Percentiles rank a stretch among this genome's conserved stretches.
Evolutionary conservation across 2,113 vertebrate species (phyloP).

Genomic region (Peromyscus californicus): DNA sequence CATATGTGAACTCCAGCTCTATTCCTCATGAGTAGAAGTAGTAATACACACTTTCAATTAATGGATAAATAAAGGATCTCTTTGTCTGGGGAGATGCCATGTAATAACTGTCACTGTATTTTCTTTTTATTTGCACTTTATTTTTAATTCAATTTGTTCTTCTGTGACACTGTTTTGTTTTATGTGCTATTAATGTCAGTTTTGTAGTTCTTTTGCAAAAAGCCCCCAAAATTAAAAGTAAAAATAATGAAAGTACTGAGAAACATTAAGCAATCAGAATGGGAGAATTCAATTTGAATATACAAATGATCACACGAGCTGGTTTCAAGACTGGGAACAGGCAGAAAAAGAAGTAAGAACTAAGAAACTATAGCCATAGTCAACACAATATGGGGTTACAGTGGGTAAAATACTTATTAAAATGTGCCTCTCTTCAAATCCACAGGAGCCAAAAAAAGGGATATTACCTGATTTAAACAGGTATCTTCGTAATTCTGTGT

Average conservation of each 20-base stretch:
- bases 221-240: not conserved
- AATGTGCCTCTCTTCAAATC: not conserved
- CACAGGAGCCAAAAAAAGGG: not conserved
- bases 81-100: not conserved
- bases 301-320: not conserved
- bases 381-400: not conserved
- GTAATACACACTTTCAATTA: not conserved
- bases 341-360: not conserved
- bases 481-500: not conserved
- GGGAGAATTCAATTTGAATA: not conserved
- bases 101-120: not conserved
- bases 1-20: not conserved
- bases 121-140: not conserved
- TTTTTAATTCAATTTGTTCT: not conserved
- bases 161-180: not conserved
- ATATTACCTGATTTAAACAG: not conserved
- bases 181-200: not conserved
- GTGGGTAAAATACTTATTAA: not conserved
- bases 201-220: too few species aligned
- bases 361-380: not conserved
- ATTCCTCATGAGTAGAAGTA: fast-evolving
- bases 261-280: not conserved
- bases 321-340: not conserved
- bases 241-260: not conserved
- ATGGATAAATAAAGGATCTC: not conserved